Evolutionary conservation across 2,888 invertebrate genomes (phyloP).

Genomic region (Mythimna pallens): DNA sequence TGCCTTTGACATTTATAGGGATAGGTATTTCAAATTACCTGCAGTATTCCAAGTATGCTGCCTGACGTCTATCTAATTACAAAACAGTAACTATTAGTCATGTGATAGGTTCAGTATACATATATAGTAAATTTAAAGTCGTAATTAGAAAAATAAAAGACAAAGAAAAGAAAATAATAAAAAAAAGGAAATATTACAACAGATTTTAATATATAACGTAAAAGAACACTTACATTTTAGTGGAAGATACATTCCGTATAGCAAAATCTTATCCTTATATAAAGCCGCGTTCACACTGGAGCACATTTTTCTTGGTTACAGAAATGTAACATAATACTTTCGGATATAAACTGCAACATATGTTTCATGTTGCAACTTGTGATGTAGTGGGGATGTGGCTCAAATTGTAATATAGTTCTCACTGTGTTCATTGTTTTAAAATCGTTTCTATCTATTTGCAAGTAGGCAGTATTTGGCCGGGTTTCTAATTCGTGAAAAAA

Average conservation of each 20-base stretch:
- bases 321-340: slow-evolving; percentile 18
- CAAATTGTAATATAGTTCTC: not conserved
- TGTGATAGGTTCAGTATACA: not conserved
- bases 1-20: too few relatives aligned
- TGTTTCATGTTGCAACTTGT: not conserved
- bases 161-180: too few relatives aligned
- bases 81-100: not conserved
- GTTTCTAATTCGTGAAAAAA: not conserved
- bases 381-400: not conserved
- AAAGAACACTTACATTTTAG: slow-evolving; percentile 24
- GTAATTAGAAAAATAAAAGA: not conserved
- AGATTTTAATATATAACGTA: slow-evolving; percentile 24
- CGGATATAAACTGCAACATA: not conserved
- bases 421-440: not conserved
- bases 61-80: too few relatives aligned
- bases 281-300: not conserved
- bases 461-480: not conserved
- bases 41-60: too few relatives aligned
- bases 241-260: slow-evolving; percentile 9
- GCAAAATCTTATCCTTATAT: not conserved
- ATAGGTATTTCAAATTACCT: too few relatives aligned
- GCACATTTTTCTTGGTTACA: not conserved
- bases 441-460: not conserved
- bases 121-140: too few relatives aligned
- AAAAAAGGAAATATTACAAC: not conserved